Conservation (phyloP, 37 sponge, comb jelly and placozoan genomes). For the Spongia lamella region DNA sequence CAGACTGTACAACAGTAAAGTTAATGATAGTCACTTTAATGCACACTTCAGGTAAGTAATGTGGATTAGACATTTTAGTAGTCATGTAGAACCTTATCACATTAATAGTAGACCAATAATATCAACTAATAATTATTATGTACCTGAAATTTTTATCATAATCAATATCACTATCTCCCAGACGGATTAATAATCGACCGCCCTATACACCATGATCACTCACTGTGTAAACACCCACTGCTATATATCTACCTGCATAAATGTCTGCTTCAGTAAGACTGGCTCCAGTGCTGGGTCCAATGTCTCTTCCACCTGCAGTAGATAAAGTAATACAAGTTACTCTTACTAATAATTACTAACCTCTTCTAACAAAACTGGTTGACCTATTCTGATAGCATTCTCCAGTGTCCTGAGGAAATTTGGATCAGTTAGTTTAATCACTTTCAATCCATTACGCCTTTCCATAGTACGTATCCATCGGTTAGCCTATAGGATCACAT, state of each 20-base stretch:
- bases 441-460: slow-evolving; percentile 89
- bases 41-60: slow-evolving; percentile 98
- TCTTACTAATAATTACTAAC: slow-evolving; percentile 11
- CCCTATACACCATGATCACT: slow-evolving; percentile 19
- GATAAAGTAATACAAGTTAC: background rate
- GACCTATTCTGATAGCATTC: slow-evolving; percentile 97
- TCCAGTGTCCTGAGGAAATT: slow-evolving; percentile 98
- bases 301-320: slow-evolving; percentile 78
- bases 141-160: slow-evolving; percentile 98
- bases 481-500: slow-evolving; percentile 64
- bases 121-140: background rate
- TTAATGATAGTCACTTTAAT: slow-evolving; percentile 99
- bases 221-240: slow-evolving; percentile 1
- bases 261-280: slow-evolving; percentile 94
- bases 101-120: no score
- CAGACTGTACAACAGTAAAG: slow-evolving; percentile 96
- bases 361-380: slow-evolving; percentile 95
- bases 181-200: slow-evolving; percentile 89
- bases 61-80: slow-evolving; percentile 96
- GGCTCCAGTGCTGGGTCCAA: slow-evolving; percentile 98
- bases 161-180: slow-evolving; percentile 98
- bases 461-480: slow-evolving; percentile 94
- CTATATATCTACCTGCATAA: slow-evolving; percentile 84
- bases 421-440: slow-evolving; percentile 94
- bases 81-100: slow-evolving; percentile 95